A percentile compares a stretch with the other conserved stretches of the same genome.
Conservation (phyloP, 2,797 vertebrate genomes). For the Acropternis orthonyx region DNA sequence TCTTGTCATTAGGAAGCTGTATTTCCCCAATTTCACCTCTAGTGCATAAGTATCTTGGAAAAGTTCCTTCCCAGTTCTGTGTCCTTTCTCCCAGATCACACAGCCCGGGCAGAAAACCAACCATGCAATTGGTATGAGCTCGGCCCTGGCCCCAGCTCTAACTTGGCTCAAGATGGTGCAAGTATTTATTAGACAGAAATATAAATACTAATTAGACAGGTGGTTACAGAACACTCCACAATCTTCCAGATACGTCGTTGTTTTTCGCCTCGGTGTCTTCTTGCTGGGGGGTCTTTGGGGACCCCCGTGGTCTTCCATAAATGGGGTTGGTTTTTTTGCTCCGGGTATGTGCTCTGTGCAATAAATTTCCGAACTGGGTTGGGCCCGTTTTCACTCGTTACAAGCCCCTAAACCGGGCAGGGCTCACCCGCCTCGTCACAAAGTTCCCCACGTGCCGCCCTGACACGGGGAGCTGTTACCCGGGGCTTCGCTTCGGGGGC, state of each 20-base stretch:
- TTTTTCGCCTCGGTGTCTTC: not conserved
- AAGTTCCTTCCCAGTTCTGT: not conserved
- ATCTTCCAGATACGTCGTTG: not conserved
- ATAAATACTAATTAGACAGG: not conserved
- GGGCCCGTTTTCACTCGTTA: not conserved
- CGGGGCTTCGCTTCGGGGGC: too few relatives aligned
- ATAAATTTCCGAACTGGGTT: fast-evolving
- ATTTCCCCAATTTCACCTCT: not conserved
- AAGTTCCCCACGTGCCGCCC: too few relatives aligned
- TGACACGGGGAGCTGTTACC: too few relatives aligned
- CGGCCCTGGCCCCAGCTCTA: fast-evolving
- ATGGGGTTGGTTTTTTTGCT: too few relatives aligned
- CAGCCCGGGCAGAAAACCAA: not conserved
- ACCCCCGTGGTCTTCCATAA: too few relatives aligned
- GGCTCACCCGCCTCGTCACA: too few relatives aligned
- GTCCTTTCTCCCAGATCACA: not conserved
- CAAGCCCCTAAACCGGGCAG: too few relatives aligned
- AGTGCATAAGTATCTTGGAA: not conserved
- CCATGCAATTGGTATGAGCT: fast-evolving
- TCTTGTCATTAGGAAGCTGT: not conserved
- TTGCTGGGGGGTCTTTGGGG: not conserved
- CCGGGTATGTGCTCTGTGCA: fast-evolving
- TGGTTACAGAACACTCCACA: too few relatives aligned
- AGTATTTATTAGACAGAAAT: too few relatives aligned
- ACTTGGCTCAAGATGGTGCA: too few relatives aligned